Conservation (phyloP, 2,888 invertebrate species). For the Atethmia centrago region DNA sequence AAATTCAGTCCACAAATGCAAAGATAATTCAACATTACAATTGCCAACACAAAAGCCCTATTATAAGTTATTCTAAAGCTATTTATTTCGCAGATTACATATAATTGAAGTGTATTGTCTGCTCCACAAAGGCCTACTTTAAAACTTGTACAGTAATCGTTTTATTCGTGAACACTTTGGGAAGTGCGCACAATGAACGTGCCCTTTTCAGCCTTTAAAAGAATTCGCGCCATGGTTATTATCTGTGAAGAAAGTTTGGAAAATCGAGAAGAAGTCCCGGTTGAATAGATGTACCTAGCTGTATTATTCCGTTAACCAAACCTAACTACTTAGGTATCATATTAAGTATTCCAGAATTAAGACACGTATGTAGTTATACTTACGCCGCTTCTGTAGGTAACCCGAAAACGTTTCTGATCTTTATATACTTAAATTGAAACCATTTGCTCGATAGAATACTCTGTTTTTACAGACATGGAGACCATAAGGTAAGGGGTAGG, state of each 20-base stretch:
- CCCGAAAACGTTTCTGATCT: not conserved
- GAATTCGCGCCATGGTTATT: conserved; percentile 62
- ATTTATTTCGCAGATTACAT: conserved; percentile 57
- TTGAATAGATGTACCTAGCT: conserved; percentile 2
- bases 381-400: not conserved
- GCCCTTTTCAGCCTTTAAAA: conserved; percentile 56
- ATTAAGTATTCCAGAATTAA: not conserved
- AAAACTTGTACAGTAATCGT: conserved; percentile 62
- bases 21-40: conserved; percentile 37
- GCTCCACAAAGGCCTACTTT: conserved; percentile 51
- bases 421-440: not conserved
- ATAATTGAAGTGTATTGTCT: conserved; percentile 57
- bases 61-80: conserved; percentile 54
- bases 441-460: not conserved
- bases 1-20: conserved; percentile 7
- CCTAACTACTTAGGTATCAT: not conserved
- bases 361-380: not conserved
- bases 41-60: conserved; percentile 46
- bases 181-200: conserved; percentile 58
- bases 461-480: not conserved
- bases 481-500: not conserved
- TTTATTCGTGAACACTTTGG: conserved; percentile 60
- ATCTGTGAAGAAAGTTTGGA: conserved; percentile 53
- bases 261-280: conserved; percentile 24
- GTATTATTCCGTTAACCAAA: not conserved